phyloP scores from a whole-genome alignment of 2,113 vertebrate species.

The Hirundichthys speculiger region DNA sequence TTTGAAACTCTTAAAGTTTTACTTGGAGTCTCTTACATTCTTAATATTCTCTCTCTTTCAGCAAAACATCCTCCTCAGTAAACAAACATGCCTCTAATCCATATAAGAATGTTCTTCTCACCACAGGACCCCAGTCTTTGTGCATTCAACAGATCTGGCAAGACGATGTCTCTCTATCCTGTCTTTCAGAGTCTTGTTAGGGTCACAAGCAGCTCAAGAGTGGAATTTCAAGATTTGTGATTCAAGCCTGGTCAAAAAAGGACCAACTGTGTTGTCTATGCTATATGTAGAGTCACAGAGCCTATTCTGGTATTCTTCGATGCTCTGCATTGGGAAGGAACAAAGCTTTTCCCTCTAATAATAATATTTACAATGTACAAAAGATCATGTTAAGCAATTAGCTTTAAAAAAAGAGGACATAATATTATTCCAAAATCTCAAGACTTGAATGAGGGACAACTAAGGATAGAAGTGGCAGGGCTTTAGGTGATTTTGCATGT shows the following conservation, averaged over 20 bases:
- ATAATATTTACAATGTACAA: not conserved
- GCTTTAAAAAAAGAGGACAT: not conserved
- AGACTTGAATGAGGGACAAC: constrained; percentile 1
- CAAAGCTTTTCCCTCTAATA: constrained; percentile 8
- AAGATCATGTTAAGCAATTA: not conserved
- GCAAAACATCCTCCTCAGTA: constrained; percentile 47
- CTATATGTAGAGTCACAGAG: constrained; percentile 1
- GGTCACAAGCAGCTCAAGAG: constrained; percentile 33
- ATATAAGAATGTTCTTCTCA: constrained; percentile 69
- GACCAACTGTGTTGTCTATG: constrained; percentile 31
- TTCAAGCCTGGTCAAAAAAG: constrained; percentile 31
- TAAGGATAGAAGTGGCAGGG: not conserved
- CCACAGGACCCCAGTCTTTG: constrained; percentile 50
- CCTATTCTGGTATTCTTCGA: not conserved
- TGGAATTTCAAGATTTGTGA: constrained; percentile 36
- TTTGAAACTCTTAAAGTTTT: not conserved
- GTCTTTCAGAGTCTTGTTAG: constrained; percentile 28
- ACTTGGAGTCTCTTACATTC: constrained; percentile 1
- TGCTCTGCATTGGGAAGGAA: not conserved
- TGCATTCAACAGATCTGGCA: constrained; percentile 36
- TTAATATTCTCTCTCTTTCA: constrained; percentile 26
- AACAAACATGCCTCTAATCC: constrained; percentile 69
- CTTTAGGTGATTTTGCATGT: not conserved
- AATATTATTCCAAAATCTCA: not conserved
- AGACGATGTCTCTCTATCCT: constrained; percentile 29